Evolutionary conservation across 2,888 invertebrate genomes (phyloP).

Genomic region (Cacoxenus indagator): DNA sequence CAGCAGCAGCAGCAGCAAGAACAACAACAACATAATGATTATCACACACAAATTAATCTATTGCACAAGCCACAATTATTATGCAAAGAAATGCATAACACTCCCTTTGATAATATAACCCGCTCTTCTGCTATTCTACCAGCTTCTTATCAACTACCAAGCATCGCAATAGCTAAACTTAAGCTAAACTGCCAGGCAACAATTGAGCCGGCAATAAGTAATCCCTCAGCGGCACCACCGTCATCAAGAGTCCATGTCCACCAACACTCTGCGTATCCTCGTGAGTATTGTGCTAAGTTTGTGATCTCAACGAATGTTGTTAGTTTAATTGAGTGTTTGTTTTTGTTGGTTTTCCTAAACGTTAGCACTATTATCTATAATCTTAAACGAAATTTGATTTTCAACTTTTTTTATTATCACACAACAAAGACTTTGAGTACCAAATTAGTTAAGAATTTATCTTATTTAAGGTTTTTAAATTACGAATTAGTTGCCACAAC

Average conservation of each 20-base stretch:
- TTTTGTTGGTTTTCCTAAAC: constrained; percentile 17
- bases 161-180: background rate
- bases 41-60: constrained; percentile 8
- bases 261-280: background rate
- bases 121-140: background rate
- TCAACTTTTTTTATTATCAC: constrained; percentile 38
- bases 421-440: constrained; percentile 62
- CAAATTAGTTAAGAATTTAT: constrained; percentile 62
- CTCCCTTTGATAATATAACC: background rate
- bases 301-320: constrained; percentile 29
- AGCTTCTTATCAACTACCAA: background rate
- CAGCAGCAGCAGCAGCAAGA: constrained; percentile 23
- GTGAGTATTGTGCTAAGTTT: constrained; percentile 19
- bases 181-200: background rate
- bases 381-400: constrained; percentile 29
- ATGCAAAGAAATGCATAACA: constrained; percentile 12
- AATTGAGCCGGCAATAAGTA: background rate
- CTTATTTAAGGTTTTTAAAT: constrained; percentile 50
- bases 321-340: constrained; percentile 38
- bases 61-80: constrained; percentile 3
- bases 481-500: constrained; percentile 44
- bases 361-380: background rate
- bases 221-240: constrained; percentile 13
- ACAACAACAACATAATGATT: constrained; percentile 16
- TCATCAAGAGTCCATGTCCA: constrained; percentile 4